Base-by-base conservation (phyloP, 2,888 invertebrate genomes). In the Leptinotarsa haldemani region DNA sequence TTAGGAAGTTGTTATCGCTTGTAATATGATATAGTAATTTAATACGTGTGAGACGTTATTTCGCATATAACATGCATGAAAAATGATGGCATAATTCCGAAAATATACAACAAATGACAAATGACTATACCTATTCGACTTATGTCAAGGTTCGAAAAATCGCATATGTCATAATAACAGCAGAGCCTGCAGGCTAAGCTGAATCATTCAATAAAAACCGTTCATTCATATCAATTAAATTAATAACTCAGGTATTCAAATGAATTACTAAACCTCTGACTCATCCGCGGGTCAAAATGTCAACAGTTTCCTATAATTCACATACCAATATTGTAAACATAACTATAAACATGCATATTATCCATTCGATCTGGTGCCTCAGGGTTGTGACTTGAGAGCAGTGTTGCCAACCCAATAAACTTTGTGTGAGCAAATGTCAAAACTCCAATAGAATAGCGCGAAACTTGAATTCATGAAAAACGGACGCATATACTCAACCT, bases 191-290 rank as follows among this genome's bases (percentile, higher is more conserved):
- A 22, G 58, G 56, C 18, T 18, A 30, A 68, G n/a, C 18, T 68
- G 68, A 68, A 16, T 68, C 68, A 68, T 68, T 56, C 58, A 67
- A 66, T 52, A 30, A 56, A 53, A 68, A 56, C 68, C 68, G 68
- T 68, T 68, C 68, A 56, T 68, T 47, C 56, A 68, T 46, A 25
- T n/a, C 67, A 67, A 67, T 67, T 67, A 67, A 52, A 53, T 53
- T 67, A 53, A 68, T 68, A 56, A 68, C 25, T 56, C 56, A 68
- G 46, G 56, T 68, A 68, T 68, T 68, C 68, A 68, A 68, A 68
- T 68, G 68, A 68, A 68, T 68, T 68, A 68, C 68, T 68, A 58
- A 68, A 68, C 68, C 68, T 56, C 22, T 68, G 68, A 68, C 68
- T 68, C 68, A 68, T 68, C 30, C 47, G 22, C n/a, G 68, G 68